A percentile compares a stretch with the other conserved stretches of the same genome.
phyloP scores from a whole-genome alignment of 2,113 vertebrate genomes.

The Peromyscus californicus region DNA sequence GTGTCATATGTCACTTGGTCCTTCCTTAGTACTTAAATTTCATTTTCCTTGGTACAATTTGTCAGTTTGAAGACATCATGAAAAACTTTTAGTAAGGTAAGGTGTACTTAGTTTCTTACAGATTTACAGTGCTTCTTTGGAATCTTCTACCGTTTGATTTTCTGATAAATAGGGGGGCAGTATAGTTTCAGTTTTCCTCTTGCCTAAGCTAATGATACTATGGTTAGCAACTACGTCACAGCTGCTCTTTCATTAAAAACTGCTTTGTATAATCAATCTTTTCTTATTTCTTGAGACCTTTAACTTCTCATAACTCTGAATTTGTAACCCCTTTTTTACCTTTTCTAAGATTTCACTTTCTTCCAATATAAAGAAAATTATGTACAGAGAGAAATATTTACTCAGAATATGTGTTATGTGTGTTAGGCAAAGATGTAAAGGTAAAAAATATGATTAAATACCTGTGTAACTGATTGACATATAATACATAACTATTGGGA shows the following conservation, averaged over 20 bases:
- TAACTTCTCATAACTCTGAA: not conserved
- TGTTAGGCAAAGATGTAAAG: not conserved
- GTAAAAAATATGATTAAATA: not conserved
- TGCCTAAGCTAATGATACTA: not conserved
- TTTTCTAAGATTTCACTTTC: not conserved
- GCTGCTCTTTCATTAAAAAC: not conserved
- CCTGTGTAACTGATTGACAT: not conserved
- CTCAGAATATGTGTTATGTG: not conserved
- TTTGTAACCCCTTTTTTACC: not conserved
- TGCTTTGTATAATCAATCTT: rapidly evolving
- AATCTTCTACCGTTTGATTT: not conserved
- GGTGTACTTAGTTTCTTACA: not conserved
- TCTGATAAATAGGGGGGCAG: not conserved
- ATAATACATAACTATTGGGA: not conserved
- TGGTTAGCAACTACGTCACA: not conserved
- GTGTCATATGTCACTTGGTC: not conserved
- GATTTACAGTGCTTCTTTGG: not conserved
- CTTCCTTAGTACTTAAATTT: not conserved
- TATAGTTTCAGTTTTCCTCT: not conserved
- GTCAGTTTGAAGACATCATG: not conserved
- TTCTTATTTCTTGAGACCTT: not conserved
- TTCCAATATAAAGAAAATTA: not conserved
- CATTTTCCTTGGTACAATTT: not conserved
- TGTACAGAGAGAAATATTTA: not conserved
- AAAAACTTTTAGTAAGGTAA: not conserved